A percentile compares a stretch with the other conserved stretches of the same genome.
phyloP scores from a whole-genome alignment of 2,888 invertebrate genomes.

The Drosophila limbata region DNA sequence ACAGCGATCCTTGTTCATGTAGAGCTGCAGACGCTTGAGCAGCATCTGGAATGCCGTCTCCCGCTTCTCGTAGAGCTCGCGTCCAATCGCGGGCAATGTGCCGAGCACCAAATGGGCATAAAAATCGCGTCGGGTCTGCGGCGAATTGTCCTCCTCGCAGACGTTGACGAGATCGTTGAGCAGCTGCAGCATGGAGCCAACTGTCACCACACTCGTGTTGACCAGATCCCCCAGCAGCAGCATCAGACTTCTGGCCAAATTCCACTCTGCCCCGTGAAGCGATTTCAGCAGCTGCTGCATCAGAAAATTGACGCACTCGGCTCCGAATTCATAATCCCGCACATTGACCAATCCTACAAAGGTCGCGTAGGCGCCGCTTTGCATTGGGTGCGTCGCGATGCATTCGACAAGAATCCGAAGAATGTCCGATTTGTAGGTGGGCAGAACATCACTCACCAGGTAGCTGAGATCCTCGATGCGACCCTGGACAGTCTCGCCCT shows the following conservation, averaged over 20 bases:
- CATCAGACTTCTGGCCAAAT: constrained; percentile 92
- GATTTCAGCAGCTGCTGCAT: constrained; percentile 96
- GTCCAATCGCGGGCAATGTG: constrained; percentile 96
- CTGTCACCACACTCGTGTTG: constrained; percentile 97
- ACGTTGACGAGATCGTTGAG: constrained; percentile 95
- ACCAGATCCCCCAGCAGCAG: constrained; percentile 98
- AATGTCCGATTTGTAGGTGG: constrained; percentile 95
- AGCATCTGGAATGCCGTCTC: constrained; percentile 95
- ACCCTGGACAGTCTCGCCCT: constrained; percentile 96
- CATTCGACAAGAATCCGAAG: constrained; percentile 95
- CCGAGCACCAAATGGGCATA: constrained; percentile 95
- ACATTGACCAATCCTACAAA: constrained; percentile 98
- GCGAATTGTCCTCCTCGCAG: constrained; percentile 95
- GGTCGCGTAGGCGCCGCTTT: constrained; percentile 98
- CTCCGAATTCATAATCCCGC: constrained; percentile 98
- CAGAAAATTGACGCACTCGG: constrained; percentile 97
- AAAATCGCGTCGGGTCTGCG: constrained; percentile 93
- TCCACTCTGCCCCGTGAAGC: constrained; percentile 94
- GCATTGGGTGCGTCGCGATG: constrained; percentile 97
- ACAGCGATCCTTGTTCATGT: constrained; percentile 95
- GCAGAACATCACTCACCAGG: constrained; percentile 96
- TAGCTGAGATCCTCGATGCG: constrained; percentile 97
- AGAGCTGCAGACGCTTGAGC: constrained; percentile 94
- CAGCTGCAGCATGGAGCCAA: constrained; percentile 94
- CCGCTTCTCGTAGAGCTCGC: constrained; percentile 97